These are phyloP conservation scores for Metellina segmentata DNA, from an alignment of 2,888 invertebrate genomes.

Conservation along the genomic window DNA sequence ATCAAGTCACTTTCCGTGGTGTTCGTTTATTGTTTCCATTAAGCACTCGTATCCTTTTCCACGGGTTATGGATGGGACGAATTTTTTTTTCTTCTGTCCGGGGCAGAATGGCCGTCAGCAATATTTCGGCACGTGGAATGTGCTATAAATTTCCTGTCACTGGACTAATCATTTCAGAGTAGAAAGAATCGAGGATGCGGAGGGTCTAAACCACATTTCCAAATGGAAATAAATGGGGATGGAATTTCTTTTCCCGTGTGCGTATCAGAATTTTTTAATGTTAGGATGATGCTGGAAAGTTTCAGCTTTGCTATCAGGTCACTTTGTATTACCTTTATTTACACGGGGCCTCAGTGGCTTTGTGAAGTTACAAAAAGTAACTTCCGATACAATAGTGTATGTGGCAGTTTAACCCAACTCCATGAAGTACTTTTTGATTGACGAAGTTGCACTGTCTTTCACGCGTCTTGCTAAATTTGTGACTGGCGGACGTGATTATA, in stretches of 20 bases:
- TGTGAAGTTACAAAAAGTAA: too few species aligned
- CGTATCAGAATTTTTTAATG: too few species aligned
- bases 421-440: too few species aligned
- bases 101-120: slow-evolving; percentile 10
- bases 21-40: slow-evolving; percentile 58
- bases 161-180: neutral
- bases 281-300: too few species aligned
- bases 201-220: neutral
- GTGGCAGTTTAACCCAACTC: too few species aligned
- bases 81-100: neutral
- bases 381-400: too few species aligned
- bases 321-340: too few species aligned
- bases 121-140: neutral
- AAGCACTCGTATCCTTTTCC: slow-evolving; percentile 49
- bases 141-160: slow-evolving; percentile 13
- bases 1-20: slow-evolving; percentile 38
- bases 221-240: neutral
- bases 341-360: too few species aligned
- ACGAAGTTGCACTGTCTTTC: too few species aligned
- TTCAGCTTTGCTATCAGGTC: too few species aligned
- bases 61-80: slow-evolving; percentile 16
- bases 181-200: neutral
- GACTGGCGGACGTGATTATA: too few species aligned
- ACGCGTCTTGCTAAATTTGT: too few species aligned
- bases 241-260: neutral